These are phyloP conservation scores for Leptinotarsa tumamoca DNA, from an alignment of 2,888 invertebrate genomes.

Conservation along the genomic window DNA sequence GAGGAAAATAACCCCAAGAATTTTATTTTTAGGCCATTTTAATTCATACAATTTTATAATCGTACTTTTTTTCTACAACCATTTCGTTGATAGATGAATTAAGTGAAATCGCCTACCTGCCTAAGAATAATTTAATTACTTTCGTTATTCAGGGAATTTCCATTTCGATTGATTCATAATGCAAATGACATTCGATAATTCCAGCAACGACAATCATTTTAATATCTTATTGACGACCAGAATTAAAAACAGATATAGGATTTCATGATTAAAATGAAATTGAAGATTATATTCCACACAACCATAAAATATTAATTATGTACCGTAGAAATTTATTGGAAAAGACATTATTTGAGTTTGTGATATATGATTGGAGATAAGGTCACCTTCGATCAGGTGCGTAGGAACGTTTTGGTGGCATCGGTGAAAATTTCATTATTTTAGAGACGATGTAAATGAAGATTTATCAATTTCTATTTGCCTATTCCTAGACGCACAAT, in stretches of 20 bases:
- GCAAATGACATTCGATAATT: constrained; percentile 3
- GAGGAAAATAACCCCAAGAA: too few relatives aligned
- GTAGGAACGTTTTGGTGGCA: neutral
- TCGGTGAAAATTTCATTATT: neutral
- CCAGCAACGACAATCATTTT: constrained; percentile 4
- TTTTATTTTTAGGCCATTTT: too few relatives aligned
- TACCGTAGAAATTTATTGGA: neutral
- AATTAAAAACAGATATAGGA: constrained; percentile 10
- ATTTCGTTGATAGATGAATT: neutral
- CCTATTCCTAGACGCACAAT: too few relatives aligned
- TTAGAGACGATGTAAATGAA: too few relatives aligned
- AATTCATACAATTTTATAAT: too few relatives aligned
- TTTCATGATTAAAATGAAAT: constrained; percentile 2
- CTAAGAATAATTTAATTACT: neutral
- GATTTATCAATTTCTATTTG: too few relatives aligned
- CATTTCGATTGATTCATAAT: neutral
- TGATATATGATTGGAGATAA: neutral
- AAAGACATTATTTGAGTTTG: constrained; percentile 5
- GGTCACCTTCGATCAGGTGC: constrained; percentile 4
- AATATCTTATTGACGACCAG: constrained; percentile 14
- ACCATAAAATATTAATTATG: constrained; percentile 1
- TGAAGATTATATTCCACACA: constrained; percentile 13
- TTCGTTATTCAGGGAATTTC: neutral
- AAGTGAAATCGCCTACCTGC: neutral
- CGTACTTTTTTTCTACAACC: neutral